Base-by-base conservation (phyloP, 37 sponge, comb jelly and placozoan species). In the Cladorhizidae sp. region DNA sequence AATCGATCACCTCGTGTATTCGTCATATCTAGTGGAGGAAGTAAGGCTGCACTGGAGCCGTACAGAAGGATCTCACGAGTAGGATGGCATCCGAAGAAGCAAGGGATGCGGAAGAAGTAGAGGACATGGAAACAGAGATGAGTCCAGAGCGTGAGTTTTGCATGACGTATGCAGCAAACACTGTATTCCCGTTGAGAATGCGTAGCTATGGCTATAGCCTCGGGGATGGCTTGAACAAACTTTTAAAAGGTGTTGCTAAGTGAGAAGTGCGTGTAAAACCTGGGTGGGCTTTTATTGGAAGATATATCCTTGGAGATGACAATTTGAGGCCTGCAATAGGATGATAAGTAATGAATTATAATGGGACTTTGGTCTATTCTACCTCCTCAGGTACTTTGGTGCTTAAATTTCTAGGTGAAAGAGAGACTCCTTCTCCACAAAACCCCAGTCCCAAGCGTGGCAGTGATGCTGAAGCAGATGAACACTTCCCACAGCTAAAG, bases 91-190 rank as follows among this genome's bases (percentile, higher is more conserved):
- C 33, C 3, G 56, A 36, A 17, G 28, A 37, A 14, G 36, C 11
- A 37, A 37, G 45, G 5, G 56, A 51, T 7, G 45, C 22, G 45
- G 73, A 72, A 0, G 52, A 18, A 22, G 71, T 58, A 23, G 85
- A 78, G 57, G 71, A 77, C 33, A 78, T 78, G 77, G 79, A 85
- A 40, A 77, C 85, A 45, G 85, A 85, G 23, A 26, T 85, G 62
- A 85, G 85, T 49, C 85, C 85, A 11, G 62, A 77, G 25, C 65
- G 72, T 78, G 40, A 57, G 70, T 33, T 14, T 41, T 12, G 41
- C 22, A 42, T 22, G 20, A n/a, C n/a, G n/a, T 26, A 12, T 59
- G 61, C n/a, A 17, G 61, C 61, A 28, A n/a, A n/a, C n/a, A n/a
- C n/a, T n/a, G n/a, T n/a, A n/a, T n/a, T n/a, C n/a, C n/a, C n/a